Conservation (phyloP, 2,113 vertebrate species). For the Copsychus sechellarum region DNA sequence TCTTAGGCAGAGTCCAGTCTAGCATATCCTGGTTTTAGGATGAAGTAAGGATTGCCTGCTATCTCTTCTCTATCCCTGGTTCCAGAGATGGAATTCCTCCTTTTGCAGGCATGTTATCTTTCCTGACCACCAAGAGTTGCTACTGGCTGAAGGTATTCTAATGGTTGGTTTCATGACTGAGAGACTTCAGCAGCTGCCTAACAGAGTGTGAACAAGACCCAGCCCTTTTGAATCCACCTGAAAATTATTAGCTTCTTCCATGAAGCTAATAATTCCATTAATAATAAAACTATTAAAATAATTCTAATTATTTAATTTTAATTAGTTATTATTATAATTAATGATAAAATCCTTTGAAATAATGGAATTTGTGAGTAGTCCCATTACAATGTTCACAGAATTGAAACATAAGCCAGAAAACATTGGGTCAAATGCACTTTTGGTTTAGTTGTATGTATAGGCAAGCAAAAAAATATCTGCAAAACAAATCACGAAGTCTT, state of each 20-base stretch:
- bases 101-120: not conserved
- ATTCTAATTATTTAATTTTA: no score
- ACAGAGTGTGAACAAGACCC: not conserved
- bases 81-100: not conserved
- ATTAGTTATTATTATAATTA: no score
- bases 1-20: not conserved
- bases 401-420: not conserved
- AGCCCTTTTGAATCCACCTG: not conserved
- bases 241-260: not conserved
- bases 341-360: not conserved
- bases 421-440: not conserved
- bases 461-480: not conserved
- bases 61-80: not conserved
- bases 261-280: not conserved
- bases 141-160: not conserved
- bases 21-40: not conserved
- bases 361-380: not conserved
- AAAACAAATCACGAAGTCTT: not conserved
- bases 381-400: not conserved
- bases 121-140: not conserved
- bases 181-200: not conserved
- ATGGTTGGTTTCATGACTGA: not conserved
- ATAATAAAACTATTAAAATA: no score
- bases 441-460: not conserved
- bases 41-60: not conserved